Evolutionary conservation across 2,113 vertebrate species (phyloP), one percentile per base, ranked within the genome.

Genomic region (Paradoxurus hermaphroditus): DNA sequence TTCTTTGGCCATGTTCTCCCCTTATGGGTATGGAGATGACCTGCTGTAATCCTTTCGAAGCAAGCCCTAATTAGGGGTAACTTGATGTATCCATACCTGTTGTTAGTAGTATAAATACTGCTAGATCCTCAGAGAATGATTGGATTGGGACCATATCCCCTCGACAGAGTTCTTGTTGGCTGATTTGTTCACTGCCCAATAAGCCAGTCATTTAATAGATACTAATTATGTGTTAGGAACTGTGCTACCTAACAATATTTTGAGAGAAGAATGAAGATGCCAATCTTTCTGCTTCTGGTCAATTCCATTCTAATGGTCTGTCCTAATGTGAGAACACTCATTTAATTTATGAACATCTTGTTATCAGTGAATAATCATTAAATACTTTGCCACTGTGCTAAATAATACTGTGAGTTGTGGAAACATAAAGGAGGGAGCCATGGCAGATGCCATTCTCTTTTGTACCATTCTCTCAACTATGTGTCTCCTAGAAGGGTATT

Each of bases 381-480:
- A 82, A 5, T 94, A n/a, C 44, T 94, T 59, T 63, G 46, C 46
- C 27, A 44, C 77, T 62, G 13, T 53, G 9, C 62, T 56, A 68
- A 96, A 19, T 59, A 88, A 12, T 75, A 11, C 23, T 70, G 1
- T 70, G n/a, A 90, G 36, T 83, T 62, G 13, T 95, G 16, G 63
- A 83, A 86, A 49, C 68, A 68, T 36, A 89, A 96, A 13, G 8
- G 49, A 29, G 21, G 34, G 29, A 59, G 86, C 16, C 63, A 7
- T 92, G 83, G 73, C 70, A 91, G 12, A 41, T 91, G 29, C 79
- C 10, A 14, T 96, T 77, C 39, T 89, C 59, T 83, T 95, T 97
- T 90, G 10, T 23, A 36, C 18, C 70, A 2, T 90, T 91, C 14
- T 73, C 49, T n/a, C n/a, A 67, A 16, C 53, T 59, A 0, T 67